Base-by-base conservation (phyloP, 2,113 vertebrate genomes). In the Octodon degus region DNA sequence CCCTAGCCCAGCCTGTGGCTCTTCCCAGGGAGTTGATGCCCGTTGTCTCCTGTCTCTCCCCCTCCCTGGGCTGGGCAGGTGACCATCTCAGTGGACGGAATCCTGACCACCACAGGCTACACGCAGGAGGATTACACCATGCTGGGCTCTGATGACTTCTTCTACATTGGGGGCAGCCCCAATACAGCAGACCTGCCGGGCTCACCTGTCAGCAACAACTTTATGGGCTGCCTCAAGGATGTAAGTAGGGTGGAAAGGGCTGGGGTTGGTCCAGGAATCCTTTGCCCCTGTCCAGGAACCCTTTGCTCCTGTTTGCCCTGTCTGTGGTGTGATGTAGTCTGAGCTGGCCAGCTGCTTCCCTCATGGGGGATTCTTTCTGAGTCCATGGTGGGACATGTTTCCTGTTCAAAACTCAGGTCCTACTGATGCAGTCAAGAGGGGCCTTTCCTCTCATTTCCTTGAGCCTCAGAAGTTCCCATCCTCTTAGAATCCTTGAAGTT, bases 141-240 rank as follows among this genome's bases (percentile, higher is more conserved):
- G 99, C 98, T 99, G 98, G 99, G 99, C 88, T 99, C 99, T 0
- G 99, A 99, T 30, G 99, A 99, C 97, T 99, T 99, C 98, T 99
- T 99, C 98, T 99, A 99, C 97, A 99, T 99, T 2, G 99, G 99
- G 37, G 99, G 99, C 97, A 99, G 99, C 97, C 99, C 99, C 89
- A 99, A 99, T 98, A 99, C 99, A 0, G 99, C 99, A 0, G 99
- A 99, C 98, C 98, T 99, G 90, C 99, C 99, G 0, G 99, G 99
- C 40, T 99, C 99, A 0, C 99, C 99, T 0, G 99, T 99, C 98
- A 99, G 99, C 99, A 99, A 99, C 98, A 99, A 99, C 98, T 99
- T 99, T 98, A 99, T 99, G 99, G 99, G 99, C 96, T 99, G 99
- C 96, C 99, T 99, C 88, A 99, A 99, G 98, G 99, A 99, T 32